Evolutionary conservation across 1,140 invertebrate species (phyloP).

Genomic region (Agrypnia vestita): DNA sequence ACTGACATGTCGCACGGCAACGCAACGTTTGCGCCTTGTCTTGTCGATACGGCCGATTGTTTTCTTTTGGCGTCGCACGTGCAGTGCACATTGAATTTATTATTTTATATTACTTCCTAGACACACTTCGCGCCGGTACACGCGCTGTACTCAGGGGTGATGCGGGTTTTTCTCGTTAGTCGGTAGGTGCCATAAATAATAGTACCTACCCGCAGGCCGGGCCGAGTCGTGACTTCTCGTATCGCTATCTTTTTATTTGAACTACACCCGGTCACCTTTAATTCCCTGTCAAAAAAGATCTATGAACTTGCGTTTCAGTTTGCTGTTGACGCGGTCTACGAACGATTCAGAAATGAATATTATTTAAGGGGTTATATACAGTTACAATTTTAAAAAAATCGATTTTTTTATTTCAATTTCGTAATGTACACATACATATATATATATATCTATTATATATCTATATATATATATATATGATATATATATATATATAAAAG

Average conservation of each 20-base stretch:
- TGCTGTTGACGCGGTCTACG: not conserved
- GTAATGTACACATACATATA: too few species aligned
- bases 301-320: not conserved
- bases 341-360: not conserved
- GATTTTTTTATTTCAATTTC: too few species aligned
- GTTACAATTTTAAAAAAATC: too few species aligned
- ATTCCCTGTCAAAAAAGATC: not conserved
- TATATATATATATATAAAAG: too few species aligned
- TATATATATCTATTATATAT: too few species aligned
- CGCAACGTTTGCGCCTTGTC: not conserved
- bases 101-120: slow-evolving; percentile 16
- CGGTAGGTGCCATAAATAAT: slow-evolving; percentile 21
- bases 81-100: slow-evolving; percentile 17
- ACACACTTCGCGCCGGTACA: not conserved
- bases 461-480: too few species aligned
- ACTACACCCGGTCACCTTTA: not conserved
- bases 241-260: slow-evolving; percentile 5
- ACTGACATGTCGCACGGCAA: too few species aligned
- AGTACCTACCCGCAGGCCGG: not conserved
- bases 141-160: slow-evolving; percentile 2
- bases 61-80: not conserved
- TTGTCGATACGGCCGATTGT: not conserved
- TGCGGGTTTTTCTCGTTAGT: slow-evolving; percentile 8
- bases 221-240: slow-evolving; percentile 14
- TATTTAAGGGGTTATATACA: too few species aligned